phyloP scores from a whole-genome alignment of 2,888 invertebrate genomes.

The Acleris literana region DNA sequence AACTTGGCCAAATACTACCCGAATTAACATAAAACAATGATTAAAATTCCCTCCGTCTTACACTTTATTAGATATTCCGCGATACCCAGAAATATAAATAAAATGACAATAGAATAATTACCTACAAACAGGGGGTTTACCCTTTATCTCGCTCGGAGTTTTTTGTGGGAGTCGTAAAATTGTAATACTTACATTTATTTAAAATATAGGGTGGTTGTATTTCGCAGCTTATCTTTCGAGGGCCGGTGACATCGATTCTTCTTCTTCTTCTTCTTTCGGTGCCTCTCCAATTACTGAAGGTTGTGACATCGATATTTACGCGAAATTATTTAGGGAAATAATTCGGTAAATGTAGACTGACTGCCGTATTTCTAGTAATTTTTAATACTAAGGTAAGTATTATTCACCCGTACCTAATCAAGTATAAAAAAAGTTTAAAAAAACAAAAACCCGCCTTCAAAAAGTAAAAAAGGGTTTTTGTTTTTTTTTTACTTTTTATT shows the following conservation, averaged over 20 bases:
- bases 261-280: too few species aligned
- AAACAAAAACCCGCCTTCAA: too few species aligned
- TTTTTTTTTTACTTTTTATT: too few species aligned
- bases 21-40: conserved; percentile 79
- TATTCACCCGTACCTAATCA: too few species aligned
- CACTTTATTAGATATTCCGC: conserved; percentile 75
- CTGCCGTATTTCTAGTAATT: too few species aligned
- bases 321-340: not conserved
- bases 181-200: conserved; percentile 31
- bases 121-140: conserved; percentile 57
- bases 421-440: too few species aligned
- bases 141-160: conserved; percentile 25
- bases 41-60: conserved; percentile 70
- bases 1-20: conserved; percentile 47
- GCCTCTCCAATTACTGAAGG: too few species aligned
- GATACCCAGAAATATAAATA: conserved; percentile 80
- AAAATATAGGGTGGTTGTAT: conserved; percentile 7
- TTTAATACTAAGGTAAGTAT: too few species aligned
- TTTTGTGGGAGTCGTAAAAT: conserved; percentile 33
- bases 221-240: conserved; percentile 5
- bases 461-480: too few species aligned
- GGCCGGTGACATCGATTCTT: not conserved
- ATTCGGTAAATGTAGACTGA: too few species aligned
- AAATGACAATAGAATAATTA: conserved; percentile 79
- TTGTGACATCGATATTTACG: conserved; percentile 4